phyloP scores from a whole-genome alignment of 2,888 invertebrate species.

The Lobophora halterata region DNA sequence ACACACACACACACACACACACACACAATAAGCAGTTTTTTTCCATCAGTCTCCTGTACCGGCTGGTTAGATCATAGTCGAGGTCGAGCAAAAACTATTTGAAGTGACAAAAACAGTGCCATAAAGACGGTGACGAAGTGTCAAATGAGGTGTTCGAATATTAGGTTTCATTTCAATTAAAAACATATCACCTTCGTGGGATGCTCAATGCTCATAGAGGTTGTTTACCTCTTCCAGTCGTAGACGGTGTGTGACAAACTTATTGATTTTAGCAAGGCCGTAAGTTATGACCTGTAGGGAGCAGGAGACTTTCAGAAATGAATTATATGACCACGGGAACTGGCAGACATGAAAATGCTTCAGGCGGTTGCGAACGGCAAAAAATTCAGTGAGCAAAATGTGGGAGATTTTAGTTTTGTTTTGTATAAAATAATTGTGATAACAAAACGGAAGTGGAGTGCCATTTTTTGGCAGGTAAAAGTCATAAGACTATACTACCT shows the following conservation, averaged over 20 bases:
- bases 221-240: slow-evolving; percentile 31
- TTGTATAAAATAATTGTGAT: slow-evolving; percentile 1
- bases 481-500: no score
- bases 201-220: slow-evolving; percentile 20
- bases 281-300: slow-evolving; percentile 22
- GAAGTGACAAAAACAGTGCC: slow-evolving; percentile 22
- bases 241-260: slow-evolving; percentile 16
- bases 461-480: no score
- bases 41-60: slow-evolving; percentile 33
- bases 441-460: no score
- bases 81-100: slow-evolving; percentile 23
- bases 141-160: slow-evolving; percentile 14
- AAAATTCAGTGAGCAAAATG: no score
- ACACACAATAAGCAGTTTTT: slow-evolving; percentile 44
- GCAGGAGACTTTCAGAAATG: slow-evolving; percentile 18
- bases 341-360: slow-evolving; percentile 5
- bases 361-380: no score
- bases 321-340: slow-evolving; percentile 11
- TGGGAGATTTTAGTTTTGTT: no score
- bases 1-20: no score
- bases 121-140: slow-evolving; percentile 15
- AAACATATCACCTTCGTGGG: slow-evolving; percentile 21
- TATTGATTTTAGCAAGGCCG: slow-evolving; percentile 32
- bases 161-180: slow-evolving; percentile 18
- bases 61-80: slow-evolving; percentile 35